phyloP scores from a whole-genome alignment of 2,797 vertebrate genomes.

The Pangasius djambal region DNA sequence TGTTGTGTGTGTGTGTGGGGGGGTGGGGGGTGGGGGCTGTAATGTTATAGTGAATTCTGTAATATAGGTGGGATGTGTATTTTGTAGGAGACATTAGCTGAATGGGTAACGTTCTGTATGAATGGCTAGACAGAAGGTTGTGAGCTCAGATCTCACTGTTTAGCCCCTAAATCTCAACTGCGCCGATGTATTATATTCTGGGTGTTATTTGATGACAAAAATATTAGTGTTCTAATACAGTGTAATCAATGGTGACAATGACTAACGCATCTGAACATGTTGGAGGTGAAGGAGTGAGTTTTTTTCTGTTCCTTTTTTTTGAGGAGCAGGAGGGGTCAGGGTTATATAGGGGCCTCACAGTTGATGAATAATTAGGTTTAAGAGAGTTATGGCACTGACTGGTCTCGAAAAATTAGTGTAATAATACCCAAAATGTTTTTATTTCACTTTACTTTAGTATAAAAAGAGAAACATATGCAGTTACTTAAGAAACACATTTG shows the following conservation, averaged over 20 bases:
- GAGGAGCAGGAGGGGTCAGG: neutral
- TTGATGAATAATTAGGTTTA: conserved; percentile 2
- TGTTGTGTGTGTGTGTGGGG: no score
- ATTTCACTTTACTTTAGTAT: neutral
- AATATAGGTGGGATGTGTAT: neutral
- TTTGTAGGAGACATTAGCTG: neutral
- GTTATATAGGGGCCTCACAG: neutral
- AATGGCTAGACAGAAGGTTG: neutral
- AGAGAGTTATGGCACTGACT: neutral
- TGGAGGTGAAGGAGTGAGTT: neutral
- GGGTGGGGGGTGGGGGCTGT: no score
- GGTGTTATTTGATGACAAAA: neutral
- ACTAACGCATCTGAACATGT: neutral
- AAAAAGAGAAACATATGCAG: conserved; percentile 15
- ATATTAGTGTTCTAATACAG: neutral
- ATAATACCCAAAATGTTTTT: neutral
- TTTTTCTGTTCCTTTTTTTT: neutral
- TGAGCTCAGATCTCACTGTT: neutral
- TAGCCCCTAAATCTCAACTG: neutral
- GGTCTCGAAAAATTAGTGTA: neutral
- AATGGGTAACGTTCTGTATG: neutral
- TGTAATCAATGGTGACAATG: neutral
- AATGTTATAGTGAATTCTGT: neutral
- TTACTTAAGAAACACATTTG: conserved; percentile 33
- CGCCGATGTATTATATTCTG: neutral